Conservation (phyloP, 2,797 vertebrate genomes). For the Chelon labrosus region DNA sequence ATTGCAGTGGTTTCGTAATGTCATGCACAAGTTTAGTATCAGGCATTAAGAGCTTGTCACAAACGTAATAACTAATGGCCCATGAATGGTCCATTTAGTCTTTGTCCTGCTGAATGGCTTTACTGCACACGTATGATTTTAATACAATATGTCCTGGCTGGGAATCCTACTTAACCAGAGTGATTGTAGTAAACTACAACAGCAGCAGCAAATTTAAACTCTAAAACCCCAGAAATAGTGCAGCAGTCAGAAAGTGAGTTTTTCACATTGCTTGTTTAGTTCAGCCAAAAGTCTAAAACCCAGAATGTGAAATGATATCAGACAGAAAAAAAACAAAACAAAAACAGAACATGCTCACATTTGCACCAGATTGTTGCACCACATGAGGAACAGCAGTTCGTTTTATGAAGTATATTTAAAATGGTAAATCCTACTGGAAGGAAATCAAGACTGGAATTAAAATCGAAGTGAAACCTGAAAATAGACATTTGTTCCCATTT, state of each 20-base stretch:
- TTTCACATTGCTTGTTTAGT: background rate
- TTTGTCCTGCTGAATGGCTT: slow-evolving; percentile 32
- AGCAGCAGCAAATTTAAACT: background rate
- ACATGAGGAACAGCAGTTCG: background rate
- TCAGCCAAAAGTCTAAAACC: background rate
- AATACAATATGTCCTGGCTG: background rate
- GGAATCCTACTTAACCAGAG: background rate
- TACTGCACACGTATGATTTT: slow-evolving; percentile 2
- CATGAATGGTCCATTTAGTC: background rate
- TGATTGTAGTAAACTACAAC: slow-evolving; percentile 1
- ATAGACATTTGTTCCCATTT: no score
- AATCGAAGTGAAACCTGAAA: no score
- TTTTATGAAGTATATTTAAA: no score
- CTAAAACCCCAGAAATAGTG: background rate
- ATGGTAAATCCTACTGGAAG: no score
- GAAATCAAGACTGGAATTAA: background rate
- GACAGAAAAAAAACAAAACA: background rate
- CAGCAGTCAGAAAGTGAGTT: no score
- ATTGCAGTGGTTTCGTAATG: background rate
- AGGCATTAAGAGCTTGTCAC: slow-evolving; percentile 11
- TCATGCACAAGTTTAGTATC: background rate
- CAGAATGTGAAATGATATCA: background rate
- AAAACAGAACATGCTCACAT: no score
- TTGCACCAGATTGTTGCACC: background rate
- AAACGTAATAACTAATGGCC: slow-evolving; percentile 5